These are phyloP conservation scores for Paracyclopina nana DNA, from an alignment of 1,140 invertebrate species.

Conservation along the genomic window DNA sequence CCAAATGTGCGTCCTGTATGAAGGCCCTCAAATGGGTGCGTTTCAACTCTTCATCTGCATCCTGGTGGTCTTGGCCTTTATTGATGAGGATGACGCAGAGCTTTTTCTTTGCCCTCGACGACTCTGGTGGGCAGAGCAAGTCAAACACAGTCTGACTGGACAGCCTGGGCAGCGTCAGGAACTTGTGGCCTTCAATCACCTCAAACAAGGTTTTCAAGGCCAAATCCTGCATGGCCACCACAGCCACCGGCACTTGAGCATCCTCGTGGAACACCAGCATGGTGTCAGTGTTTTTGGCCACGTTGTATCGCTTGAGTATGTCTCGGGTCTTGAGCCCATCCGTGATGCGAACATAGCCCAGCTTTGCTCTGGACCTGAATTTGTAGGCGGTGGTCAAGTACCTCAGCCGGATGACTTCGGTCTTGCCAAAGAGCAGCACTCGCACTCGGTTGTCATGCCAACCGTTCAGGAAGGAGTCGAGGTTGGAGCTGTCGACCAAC, in stretches of 20 bases:
- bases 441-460: slow-evolving; percentile 80
- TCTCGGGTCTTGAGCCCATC: slow-evolving; percentile 34
- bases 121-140: slow-evolving; percentile 66
- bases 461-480: slow-evolving; percentile 56
- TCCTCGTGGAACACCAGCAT: slow-evolving; percentile 82
- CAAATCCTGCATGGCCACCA: slow-evolving; percentile 64
- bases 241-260: slow-evolving; percentile 51
- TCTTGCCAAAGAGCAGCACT: slow-evolving; percentile 62
- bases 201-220: slow-evolving; percentile 64
- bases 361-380: slow-evolving; percentile 60
- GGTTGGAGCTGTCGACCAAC: slow-evolving; percentile 44
- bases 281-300: slow-evolving; percentile 49
- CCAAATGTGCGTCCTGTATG: slow-evolving; percentile 26
- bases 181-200: slow-evolving; percentile 69
- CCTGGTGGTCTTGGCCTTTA: slow-evolving; percentile 37
- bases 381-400: slow-evolving; percentile 74
- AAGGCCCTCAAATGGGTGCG: slow-evolving; percentile 29
- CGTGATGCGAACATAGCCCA: slow-evolving; percentile 51
- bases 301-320: slow-evolving; percentile 44
- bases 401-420: slow-evolving; percentile 35
- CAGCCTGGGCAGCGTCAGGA: slow-evolving; percentile 61
- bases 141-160: slow-evolving; percentile 73
- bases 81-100: slow-evolving; percentile 71
- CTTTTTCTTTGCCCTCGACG: slow-evolving; percentile 52
- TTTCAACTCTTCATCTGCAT: slow-evolving; percentile 25